phyloP scores from a whole-genome alignment of 2,113 vertebrate species.

The Electrona antarctica region DNA sequence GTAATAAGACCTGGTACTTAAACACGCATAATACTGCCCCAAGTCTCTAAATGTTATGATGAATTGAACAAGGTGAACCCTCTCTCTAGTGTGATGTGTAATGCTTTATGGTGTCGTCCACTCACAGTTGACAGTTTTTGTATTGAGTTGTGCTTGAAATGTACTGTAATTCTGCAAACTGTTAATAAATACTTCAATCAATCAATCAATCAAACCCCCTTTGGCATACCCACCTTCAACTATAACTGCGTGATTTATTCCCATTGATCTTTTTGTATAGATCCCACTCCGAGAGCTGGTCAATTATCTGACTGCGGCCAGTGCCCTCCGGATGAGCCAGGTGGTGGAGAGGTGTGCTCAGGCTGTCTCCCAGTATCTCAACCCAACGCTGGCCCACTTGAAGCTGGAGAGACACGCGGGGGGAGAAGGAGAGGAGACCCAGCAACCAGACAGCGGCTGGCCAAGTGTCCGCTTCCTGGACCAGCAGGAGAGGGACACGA shows the following conservation, averaged over 20 bases:
- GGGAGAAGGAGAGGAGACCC: slow-evolving; percentile 19
- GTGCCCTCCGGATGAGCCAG: slow-evolving; percentile 73
- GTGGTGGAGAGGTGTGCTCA: slow-evolving; percentile 73
- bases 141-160: too few species aligned
- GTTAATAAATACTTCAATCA: too few species aligned
- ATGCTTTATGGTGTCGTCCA: too few species aligned
- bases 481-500: slow-evolving; percentile 32
- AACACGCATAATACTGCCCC: too few species aligned
- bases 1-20: too few species aligned
- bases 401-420: slow-evolving; percentile 14
- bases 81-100: too few species aligned
- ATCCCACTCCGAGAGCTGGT: slow-evolving; percentile 71
- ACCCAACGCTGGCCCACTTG: slow-evolving; percentile 43
- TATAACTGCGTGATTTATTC: background rate
- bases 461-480: background rate
- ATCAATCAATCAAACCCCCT: too few species aligned
- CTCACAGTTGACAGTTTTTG: too few species aligned
- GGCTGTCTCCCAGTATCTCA: slow-evolving; percentile 66
- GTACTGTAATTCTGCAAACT: too few species aligned
- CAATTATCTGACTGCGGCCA: slow-evolving; percentile 73
- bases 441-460: background rate
- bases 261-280: slow-evolving; percentile 7
- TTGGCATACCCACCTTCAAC: too few species aligned
- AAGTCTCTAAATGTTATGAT: too few species aligned
- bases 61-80: too few species aligned